Percentiles rank a stretch among this genome's conserved stretches.
Evolutionary conservation across 1,140 invertebrate genomes (phyloP).

Genomic region (Nixonia krombeini): DNA sequence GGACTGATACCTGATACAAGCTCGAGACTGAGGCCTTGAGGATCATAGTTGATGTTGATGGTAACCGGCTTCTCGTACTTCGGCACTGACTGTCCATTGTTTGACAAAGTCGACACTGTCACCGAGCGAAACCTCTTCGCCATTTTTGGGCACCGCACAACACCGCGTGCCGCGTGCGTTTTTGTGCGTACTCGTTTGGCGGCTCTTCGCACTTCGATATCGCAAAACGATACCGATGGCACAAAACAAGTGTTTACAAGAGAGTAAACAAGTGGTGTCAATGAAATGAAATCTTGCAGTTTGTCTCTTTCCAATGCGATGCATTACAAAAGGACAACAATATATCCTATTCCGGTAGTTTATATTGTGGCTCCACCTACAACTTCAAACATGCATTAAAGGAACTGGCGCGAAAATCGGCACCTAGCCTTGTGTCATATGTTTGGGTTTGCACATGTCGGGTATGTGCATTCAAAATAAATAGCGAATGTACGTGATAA

Average conservation of each 20-base stretch:
- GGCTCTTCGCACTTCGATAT: constrained; percentile 43
- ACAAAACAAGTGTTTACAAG: too few relatives aligned
- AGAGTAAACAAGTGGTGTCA: too few relatives aligned
- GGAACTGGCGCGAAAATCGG: constrained; percentile 11
- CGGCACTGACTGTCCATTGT: constrained; percentile 76
- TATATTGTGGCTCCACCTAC: too few relatives aligned
- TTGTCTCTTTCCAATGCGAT: too few relatives aligned
- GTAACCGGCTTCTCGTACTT: constrained; percentile 80
- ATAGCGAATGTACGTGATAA: too few relatives aligned
- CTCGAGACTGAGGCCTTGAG: constrained; percentile 81
- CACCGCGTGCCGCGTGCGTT: constrained; percentile 62
- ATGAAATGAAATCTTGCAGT: too few relatives aligned
- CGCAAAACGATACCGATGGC: neutral
- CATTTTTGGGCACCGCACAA: constrained; percentile 73
- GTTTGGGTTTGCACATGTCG: too few relatives aligned
- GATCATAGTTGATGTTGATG: constrained; percentile 82
- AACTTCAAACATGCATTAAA: too few relatives aligned
- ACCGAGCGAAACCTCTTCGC: constrained; percentile 80
- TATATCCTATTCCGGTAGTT: too few relatives aligned
- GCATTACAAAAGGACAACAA: too few relatives aligned
- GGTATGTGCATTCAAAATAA: too few relatives aligned
- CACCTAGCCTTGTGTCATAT: constrained; percentile 18
- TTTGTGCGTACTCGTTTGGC: constrained; percentile 49
- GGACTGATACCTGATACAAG: constrained; percentile 72
- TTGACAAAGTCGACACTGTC: constrained; percentile 78